phyloP scores from a whole-genome alignment of 2,797 vertebrate species.

The Phylloscopus collybita region DNA sequence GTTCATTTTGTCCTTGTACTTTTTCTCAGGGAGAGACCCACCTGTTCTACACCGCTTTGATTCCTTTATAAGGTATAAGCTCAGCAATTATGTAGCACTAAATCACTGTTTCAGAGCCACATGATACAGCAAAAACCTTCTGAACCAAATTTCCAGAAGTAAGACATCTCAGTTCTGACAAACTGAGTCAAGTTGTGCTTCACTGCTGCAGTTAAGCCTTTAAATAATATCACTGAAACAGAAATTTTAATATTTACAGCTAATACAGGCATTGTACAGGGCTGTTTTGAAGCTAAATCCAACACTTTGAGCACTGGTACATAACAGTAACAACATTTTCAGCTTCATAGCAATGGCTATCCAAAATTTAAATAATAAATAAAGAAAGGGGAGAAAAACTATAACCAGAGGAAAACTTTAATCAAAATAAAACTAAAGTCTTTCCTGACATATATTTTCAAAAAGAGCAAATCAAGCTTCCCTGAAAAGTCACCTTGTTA shows the following conservation, averaged over 20 bases:
- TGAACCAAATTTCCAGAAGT: neutral
- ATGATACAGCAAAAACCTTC: neutral
- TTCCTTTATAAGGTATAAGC: neutral
- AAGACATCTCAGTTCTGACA: neutral
- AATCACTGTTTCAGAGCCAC: neutral
- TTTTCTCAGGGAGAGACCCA: neutral
- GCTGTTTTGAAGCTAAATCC: neutral
- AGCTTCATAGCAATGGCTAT: neutral
- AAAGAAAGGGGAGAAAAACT: neutral
- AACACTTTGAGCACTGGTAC: neutral
- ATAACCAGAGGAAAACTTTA: rapidly evolving
- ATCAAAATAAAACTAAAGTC: neutral
- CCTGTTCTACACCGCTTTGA: neutral
- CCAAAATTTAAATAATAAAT: neutral
- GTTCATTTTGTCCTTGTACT: neutral
- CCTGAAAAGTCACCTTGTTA: neutral
- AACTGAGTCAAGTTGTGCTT: neutral
- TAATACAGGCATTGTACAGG: neutral
- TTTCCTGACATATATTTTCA: neutral
- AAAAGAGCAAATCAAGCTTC: neutral
- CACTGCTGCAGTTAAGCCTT: neutral
- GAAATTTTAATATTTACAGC: neutral
- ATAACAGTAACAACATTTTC: neutral
- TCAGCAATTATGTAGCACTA: neutral
- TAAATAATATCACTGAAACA: neutral